A percentile compares a stretch with the other conserved stretches of the same genome.
Conservation (phyloP, 1,140 invertebrate genomes). For the Solenopsis invicta region DNA sequence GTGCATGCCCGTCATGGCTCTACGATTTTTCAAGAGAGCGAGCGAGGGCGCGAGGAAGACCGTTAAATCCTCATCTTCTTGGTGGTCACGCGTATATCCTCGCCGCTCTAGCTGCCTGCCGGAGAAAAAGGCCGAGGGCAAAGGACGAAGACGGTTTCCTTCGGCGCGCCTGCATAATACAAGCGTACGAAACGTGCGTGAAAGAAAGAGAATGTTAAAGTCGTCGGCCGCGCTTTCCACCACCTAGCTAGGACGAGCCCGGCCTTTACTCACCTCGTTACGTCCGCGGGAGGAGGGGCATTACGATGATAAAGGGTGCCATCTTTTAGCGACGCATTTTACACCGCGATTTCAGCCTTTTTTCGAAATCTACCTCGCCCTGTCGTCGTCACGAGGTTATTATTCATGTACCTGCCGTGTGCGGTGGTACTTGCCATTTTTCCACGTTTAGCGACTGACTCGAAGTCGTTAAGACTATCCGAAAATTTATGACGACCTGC, state of each 20-base stretch:
- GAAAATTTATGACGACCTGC: conserved; percentile 43
- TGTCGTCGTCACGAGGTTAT: conserved; percentile 55
- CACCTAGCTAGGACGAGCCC: conserved; percentile 27
- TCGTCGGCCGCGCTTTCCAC: conserved; percentile 31
- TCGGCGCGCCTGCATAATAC: conserved; percentile 58
- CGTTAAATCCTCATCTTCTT: conserved; percentile 65
- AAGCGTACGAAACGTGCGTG: conserved; percentile 33
- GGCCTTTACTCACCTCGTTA: conserved; percentile 65
- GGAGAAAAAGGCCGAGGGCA: background rate
- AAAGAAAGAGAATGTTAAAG: conserved; percentile 57
- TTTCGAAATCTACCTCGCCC: conserved; percentile 47
- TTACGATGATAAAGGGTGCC: conserved; percentile 60
- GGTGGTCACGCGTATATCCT: conserved; percentile 60
- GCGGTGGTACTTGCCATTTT: conserved; percentile 45
- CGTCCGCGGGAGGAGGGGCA: conserved; percentile 35
- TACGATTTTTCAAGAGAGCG: conserved; percentile 58
- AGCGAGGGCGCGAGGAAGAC: conserved; percentile 16
- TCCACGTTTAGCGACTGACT: conserved; percentile 55
- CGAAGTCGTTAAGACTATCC: conserved; percentile 42
- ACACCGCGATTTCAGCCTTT: conserved; percentile 53
- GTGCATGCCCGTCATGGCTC: conserved; percentile 63
- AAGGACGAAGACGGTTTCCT: conserved; percentile 19
- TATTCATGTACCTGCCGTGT: conserved; percentile 58
- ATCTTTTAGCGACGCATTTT: conserved; percentile 56
- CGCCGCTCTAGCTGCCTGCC: background rate